phyloP scores from a whole-genome alignment of 1,140 invertebrate species.

The Drosophila eugracilis region DNA sequence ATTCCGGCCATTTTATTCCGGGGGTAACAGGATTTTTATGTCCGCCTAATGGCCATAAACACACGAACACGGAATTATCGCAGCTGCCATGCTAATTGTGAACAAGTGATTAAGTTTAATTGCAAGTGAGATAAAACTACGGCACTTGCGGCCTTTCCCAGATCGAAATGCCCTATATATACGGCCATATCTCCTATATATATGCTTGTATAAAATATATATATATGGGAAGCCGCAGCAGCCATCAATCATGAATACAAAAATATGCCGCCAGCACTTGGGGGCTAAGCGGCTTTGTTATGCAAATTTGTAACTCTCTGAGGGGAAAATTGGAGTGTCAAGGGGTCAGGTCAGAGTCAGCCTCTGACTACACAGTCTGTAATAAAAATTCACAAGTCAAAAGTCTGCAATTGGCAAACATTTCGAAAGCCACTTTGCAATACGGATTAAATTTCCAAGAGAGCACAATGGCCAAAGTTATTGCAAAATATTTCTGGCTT shows the following conservation, averaged over 20 bases:
- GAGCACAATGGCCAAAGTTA: conserved; percentile 57
- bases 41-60: conserved; percentile 68
- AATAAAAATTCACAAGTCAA: conserved; percentile 48
- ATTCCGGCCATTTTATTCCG: not conserved
- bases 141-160: conserved; percentile 18
- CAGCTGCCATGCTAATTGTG: conserved; percentile 76
- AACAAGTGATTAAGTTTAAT: conserved; percentile 78
- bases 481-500: conserved; percentile 61
- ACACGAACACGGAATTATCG: conserved; percentile 63
- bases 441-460: conserved; percentile 59
- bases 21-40: conserved; percentile 38
- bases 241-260: conserved; percentile 63
- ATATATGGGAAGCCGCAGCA: conserved; percentile 8
- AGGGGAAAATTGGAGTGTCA: conserved; percentile 11
- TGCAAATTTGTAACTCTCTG: conserved; percentile 52
- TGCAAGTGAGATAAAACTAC: conserved; percentile 70
- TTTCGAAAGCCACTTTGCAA: conserved; percentile 62
- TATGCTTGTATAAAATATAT: not conserved
- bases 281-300: conserved; percentile 62
- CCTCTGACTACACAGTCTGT: no score
- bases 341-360: conserved; percentile 2
- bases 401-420: conserved; percentile 70
- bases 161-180: conserved; percentile 9
- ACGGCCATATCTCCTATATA: conserved; percentile 1
- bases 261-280: conserved; percentile 49